phyloP scores from a whole-genome alignment of 2,113 vertebrate species.

The Equus quagga region DNA sequence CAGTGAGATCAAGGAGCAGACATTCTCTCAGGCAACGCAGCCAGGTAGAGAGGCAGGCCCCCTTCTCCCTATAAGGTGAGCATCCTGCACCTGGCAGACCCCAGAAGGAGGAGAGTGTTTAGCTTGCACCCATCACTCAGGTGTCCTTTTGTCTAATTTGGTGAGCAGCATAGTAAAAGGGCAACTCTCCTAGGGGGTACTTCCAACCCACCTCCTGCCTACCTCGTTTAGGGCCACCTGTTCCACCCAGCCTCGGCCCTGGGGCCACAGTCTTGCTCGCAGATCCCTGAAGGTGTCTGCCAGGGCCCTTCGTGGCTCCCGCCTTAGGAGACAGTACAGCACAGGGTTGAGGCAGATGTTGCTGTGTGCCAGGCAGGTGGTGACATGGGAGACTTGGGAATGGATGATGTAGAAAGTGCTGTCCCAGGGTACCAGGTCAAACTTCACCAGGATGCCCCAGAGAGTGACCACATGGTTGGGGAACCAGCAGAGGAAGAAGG shows the following conservation, averaged over 20 bases:
- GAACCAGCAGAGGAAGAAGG: conserved; percentile 80
- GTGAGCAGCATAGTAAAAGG: not conserved
- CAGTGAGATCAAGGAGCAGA: not conserved
- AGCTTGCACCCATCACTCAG: not conserved
- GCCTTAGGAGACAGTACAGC: conserved; percentile 72
- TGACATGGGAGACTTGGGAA: conserved; percentile 61
- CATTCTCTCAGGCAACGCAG: not conserved
- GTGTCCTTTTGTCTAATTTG: not conserved
- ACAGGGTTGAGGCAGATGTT: conserved; percentile 81
- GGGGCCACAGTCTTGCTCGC: not conserved
- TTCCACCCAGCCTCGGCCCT: not conserved
- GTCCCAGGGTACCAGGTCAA: conserved; percentile 47
- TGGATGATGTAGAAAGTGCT: conserved; percentile 64
- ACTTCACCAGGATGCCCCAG: conserved; percentile 79
- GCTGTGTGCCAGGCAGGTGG: conserved; percentile 76
- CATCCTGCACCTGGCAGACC: not conserved
- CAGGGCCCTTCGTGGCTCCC: conserved; percentile 40
- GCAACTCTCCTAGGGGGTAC: not conserved
- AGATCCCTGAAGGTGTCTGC: conserved; percentile 24
- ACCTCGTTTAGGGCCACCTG: conserved; percentile 19
- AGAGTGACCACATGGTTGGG: conserved; percentile 77
- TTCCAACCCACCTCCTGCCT: not conserved
- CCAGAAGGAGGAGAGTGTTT: not conserved
- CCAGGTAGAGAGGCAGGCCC: not conserved
- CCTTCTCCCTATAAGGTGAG: not conserved